These are phyloP conservation scores for Yoshiicerus persimilis DNA, from an alignment of 1,140 invertebrate species.

Conservation along the genomic window DNA sequence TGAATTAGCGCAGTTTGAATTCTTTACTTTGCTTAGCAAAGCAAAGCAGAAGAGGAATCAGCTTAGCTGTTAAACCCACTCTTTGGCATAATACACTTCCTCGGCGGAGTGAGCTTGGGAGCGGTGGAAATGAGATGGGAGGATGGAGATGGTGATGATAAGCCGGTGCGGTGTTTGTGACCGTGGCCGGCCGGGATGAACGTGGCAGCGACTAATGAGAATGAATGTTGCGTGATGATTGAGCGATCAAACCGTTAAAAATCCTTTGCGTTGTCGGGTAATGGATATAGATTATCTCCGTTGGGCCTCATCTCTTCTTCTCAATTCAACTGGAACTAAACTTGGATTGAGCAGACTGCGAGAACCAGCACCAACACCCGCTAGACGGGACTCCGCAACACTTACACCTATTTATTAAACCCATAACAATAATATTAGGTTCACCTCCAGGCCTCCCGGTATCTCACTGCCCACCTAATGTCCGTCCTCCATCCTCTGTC, in stretches of 20 bases:
- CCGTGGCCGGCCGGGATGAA: neutral
- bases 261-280: slow-evolving; percentile 15
- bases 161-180: neutral
- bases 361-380: too few relatives aligned
- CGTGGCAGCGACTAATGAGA: slow-evolving; percentile 32
- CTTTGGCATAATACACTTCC: neutral
- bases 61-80: neutral
- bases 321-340: neutral
- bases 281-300: slow-evolving; percentile 45
- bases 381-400: too few relatives aligned
- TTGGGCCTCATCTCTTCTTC: slow-evolving; percentile 33
- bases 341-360: neutral
- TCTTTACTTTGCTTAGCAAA: neutral
- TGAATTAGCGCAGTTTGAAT: neutral
- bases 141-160: neutral
- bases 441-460: too few relatives aligned
- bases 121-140: neutral
- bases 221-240: slow-evolving; percentile 42
- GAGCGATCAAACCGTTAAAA: slow-evolving; percentile 34
- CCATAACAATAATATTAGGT: too few relatives aligned
- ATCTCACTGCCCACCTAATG: too few relatives aligned
- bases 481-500: too few relatives aligned
- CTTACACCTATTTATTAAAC: too few relatives aligned
- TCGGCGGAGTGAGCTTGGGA: neutral
- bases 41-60: neutral